Base-by-base conservation (phyloP, 2,797 vertebrate species). In the Gouania willdenowi region DNA sequence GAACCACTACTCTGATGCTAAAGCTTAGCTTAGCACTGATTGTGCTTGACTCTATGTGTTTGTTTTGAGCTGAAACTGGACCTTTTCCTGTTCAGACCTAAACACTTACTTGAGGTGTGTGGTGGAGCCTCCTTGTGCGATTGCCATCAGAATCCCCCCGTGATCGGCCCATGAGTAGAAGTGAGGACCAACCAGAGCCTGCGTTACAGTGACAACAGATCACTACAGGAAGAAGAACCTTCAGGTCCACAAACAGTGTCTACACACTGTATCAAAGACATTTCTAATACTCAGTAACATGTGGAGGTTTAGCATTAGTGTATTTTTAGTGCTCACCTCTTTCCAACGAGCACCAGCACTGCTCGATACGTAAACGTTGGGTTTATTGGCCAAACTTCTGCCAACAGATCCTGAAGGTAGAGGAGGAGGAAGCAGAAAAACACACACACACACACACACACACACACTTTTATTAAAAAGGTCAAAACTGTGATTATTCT, bases 81-180 rank as follows among this genome's bases (percentile, higher is more conserved):
- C n/a, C n/a, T n/a, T n/a, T n/a, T n/a, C n/a, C n/a, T n/a, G n/a
- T n/a, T n/a, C n/a, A n/a, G n/a, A n/a, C n/a, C n/a, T n/a, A n/a
- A n/a, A n/a, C n/a, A 79, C 95, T 90, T 80, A 98, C 95, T 95
- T 98, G 26, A 99, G 87, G 34, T 93, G 90, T 13, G 68, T 90
- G 6, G 92, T 93, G 66, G 93, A 86, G 0, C 82, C 87, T 40
- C 93, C 94, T 56, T 98, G 94, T 0, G 89, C 79, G 0, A 99
- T 94, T 8, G 95, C 97, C 88, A 97, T 82, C 5, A 99, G 86
- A 64, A 99, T 92, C 2, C 97, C 97, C 0, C 97, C 97, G 0
- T 99, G 97, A 68, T 99, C 97, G 0, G 94, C 97, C 95, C 95
- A 99, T 0, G 94, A 92, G 54, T 97, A 99, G 70, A 96, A 97